Evolutionary conservation across 1,140 invertebrate species (phyloP), one percentile per base, ranked within the genome.

Genomic region (Drosophila orena): DNA sequence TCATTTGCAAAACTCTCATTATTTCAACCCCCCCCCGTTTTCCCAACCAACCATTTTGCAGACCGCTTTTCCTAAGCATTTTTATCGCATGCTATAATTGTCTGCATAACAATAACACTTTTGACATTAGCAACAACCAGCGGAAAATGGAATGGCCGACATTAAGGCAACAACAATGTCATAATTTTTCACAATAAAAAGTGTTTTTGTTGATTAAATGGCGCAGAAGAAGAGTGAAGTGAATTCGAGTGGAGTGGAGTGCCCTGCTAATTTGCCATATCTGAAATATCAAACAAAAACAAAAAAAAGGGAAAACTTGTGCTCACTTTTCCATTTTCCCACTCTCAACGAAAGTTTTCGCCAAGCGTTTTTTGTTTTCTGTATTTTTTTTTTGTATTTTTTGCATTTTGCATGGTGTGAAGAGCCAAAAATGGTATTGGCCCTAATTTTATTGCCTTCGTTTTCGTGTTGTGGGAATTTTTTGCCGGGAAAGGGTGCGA

Each of bases 191-290:
- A 89, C 83, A 88, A 89, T 88, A 88, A 88, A 88, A 88, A 89
- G 84, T 89, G 84, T 86, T 88, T 89, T 88, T 79, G 70, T 88
- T 88, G 84, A 89, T 88, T 88, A 88, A 88, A 88, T 89, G 75
- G 84, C 66, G 44, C 60, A 60, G 43, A 70, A 71, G 58, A 42
- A 71, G 58, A 46, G 57, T 47, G 40, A 57, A 70, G 30, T 15
- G 24, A 43, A n/a, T n/a, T n/a, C n/a, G n/a, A 17, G 12, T 15
- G 2, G 15, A 10, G 37, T 14, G 43, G n/a, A 12, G 27, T 22
- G 52, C 38, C 47, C 72, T 76, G 72, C 72, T 76, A 76, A 76
- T 76, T 76, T 76, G 60, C 72, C 69, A 73, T 72, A 59, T 61
- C 61, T 61, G 43, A 38, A 22, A 27, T 40, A 27, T 34, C 22